phyloP scores from a whole-genome alignment of 1,140 invertebrate genomes.

The Bombyx mori region ASM3026992v2 NC_085120.1:5477001-5477500 shows the following conservation, averaged over 20 bases:
- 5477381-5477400: neutral
- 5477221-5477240: no score
- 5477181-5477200: constrained; percentile 2
- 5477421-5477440: neutral
- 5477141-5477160: constrained; percentile 10
- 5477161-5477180: constrained; percentile 6
- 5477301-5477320: neutral
- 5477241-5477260: no score
- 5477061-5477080: neutral
- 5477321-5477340: no score
- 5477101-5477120: constrained; percentile 7
- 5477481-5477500: no score
- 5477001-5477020: no score
- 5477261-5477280: no score
- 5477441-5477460: no score
- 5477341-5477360: neutral
- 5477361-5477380: neutral
- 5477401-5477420: neutral
- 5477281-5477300: neutral
- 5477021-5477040: neutral
- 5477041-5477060: neutral
- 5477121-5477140: constrained; percentile 7
- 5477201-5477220: neutral
- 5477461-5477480: no score
- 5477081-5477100: constrained; percentile 7